These are phyloP conservation scores for Rhadina sibilatrix DNA, from an alignment of 2,113 vertebrate genomes.

Conservation along the genomic window DNA sequence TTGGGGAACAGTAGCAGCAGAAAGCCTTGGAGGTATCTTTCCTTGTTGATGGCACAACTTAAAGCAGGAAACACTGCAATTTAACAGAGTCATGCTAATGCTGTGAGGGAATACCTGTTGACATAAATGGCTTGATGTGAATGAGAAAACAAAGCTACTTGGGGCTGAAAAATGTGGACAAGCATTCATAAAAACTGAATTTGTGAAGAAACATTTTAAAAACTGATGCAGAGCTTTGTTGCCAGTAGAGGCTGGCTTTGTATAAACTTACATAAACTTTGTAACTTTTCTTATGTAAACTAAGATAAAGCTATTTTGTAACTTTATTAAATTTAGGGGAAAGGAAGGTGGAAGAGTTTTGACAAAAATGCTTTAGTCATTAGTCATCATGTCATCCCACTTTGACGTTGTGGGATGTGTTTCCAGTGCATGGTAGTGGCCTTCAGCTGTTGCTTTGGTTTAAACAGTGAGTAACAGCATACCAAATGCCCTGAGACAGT, in stretches of 20 bases:
- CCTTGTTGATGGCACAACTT: rapidly evolving
- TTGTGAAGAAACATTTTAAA: neutral
- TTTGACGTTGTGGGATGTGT: neutral
- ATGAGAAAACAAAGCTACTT: neutral
- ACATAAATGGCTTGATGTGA: neutral
- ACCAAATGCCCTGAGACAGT: neutral
- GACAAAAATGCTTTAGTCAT: neutral
- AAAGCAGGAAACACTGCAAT: neutral
- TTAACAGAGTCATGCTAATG: neutral
- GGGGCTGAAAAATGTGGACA: neutral
- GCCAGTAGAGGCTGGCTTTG: neutral
- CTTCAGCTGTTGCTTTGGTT: neutral
- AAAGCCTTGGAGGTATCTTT: neutral
- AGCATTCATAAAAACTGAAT: neutral
- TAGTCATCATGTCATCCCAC: neutral
- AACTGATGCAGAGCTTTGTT: neutral
- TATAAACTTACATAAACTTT: neutral
- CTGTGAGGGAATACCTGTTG: neutral
- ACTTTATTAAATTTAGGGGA: neutral
- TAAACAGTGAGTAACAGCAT: neutral
- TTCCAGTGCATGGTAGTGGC: neutral
- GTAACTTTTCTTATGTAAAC: neutral
- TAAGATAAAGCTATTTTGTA: neutral
- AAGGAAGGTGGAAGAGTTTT: neutral
- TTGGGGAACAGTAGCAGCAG: neutral